phyloP scores from a whole-genome alignment of 2,797 vertebrate species.

The Megaceryle alcyon region DNA sequence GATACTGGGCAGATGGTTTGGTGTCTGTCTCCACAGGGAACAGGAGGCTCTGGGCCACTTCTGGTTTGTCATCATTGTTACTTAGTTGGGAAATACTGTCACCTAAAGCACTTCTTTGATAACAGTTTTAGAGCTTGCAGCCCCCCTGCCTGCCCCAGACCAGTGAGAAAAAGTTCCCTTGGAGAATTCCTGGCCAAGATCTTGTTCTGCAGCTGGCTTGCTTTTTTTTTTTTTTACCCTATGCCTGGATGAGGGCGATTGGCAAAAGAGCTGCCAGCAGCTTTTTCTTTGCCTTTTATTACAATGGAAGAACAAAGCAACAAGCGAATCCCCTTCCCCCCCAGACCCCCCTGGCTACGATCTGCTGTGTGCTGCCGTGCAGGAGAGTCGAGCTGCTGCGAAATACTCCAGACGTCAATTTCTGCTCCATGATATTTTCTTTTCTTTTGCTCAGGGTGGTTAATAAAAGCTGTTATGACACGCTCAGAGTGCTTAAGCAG shows the following conservation, averaged over 20 bases:
- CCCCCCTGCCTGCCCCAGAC: background rate
- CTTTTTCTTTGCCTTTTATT: conserved; percentile 33
- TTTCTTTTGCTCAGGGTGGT: conserved; percentile 52
- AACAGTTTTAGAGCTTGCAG: background rate
- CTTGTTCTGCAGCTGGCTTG: background rate
- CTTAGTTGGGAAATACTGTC: background rate
- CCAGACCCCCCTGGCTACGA: conserved; percentile 15
- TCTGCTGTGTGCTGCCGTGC: conserved; percentile 34
- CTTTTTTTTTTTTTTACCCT: conserved; percentile 34
- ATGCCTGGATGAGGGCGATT: background rate
- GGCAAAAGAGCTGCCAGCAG: conserved; percentile 2
- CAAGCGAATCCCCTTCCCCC: conserved; percentile 25
- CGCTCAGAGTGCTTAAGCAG: conserved; percentile 64
- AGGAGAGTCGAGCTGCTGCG: conserved; percentile 18
- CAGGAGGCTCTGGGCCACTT: background rate
- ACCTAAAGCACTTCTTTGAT: background rate
- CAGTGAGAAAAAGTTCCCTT: background rate
- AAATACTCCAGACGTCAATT: conserved; percentile 52
- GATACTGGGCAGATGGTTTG: background rate
- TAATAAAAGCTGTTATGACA: conserved; percentile 60
- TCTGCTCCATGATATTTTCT: conserved; percentile 47
- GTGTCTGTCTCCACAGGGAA: background rate
- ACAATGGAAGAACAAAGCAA: conserved; percentile 20
- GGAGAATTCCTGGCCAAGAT: background rate
- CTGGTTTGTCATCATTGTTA: background rate